Base-by-base conservation (phyloP, 2,113 vertebrate genomes). In the Cynocephalus volans region DNA sequence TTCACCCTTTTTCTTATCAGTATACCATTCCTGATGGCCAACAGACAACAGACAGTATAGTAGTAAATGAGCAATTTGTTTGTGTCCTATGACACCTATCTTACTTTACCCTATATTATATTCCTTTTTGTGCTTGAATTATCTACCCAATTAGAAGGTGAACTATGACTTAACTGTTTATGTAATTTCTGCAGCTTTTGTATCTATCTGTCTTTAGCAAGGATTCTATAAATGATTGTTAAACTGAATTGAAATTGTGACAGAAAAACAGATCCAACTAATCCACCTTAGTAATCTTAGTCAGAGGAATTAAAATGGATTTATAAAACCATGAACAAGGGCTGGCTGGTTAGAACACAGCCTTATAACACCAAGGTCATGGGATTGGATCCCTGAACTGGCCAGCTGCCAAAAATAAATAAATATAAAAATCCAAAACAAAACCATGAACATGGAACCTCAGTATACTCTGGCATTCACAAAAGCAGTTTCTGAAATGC, bases 181-280 rank as follows among this genome's bases (percentile, higher is more conserved):
- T 15, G 24, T 73, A 72, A 48, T 12, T 12, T 95, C 24, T 54
- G 8, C 6, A 85, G 33, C 18, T 45, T 93, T 96, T 48, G 19
- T 45, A 56, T 56, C 33, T 95, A 48, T 56, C 33, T 95, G 41
- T 62, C 31, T 80, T 90, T 58, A 92, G 58, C 7, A 62, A 85
- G 18, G 36, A 64, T 82, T 90, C 24, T 45, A 45, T 56, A 91
- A 73, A 14, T 36, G 12, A 73, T 45, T 52, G 41, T 50, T 80
- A 69, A 90, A 58, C 52, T 58, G 19, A 90, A 88, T 76, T 96
- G 52, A 88, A 88, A 88, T 93, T 85, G 45, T 23, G 26, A 62
- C 15, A 56, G 17, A 36, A 48, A 96, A 95, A 79, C 17, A 91
- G 23, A 91, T 13, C 17, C 31, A 79, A 36, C 14, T 24, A 93